Conservation (phyloP, 2,797 vertebrate species). For the Phaenicophaeus curvirostris region DNA sequence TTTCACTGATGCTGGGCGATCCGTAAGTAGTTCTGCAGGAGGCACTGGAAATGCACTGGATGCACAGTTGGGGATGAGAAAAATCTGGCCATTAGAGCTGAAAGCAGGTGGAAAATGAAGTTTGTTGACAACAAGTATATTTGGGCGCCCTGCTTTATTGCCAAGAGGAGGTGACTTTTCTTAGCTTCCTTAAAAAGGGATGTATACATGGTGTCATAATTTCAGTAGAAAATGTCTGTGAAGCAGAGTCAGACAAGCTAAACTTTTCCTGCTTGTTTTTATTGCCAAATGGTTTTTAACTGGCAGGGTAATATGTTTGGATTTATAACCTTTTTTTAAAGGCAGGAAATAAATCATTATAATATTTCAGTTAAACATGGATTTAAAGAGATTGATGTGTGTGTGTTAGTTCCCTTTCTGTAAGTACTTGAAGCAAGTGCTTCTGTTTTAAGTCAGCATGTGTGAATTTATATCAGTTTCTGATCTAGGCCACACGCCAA, state of each 20-base stretch:
- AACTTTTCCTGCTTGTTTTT: neutral
- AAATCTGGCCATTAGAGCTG: neutral
- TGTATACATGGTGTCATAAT: neutral
- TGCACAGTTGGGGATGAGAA: neutral
- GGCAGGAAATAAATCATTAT: neutral
- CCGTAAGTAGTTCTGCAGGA: neutral
- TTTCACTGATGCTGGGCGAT: neutral
- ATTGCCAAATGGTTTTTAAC: neutral
- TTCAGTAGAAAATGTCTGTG: neutral
- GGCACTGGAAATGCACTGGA: neutral
- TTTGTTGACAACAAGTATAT: neutral
- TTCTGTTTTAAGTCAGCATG: neutral
- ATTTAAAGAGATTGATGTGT: neutral
- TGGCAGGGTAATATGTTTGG: neutral
- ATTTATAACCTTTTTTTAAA: neutral
- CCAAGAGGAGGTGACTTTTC: constrained; percentile 18
- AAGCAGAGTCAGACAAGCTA: neutral
- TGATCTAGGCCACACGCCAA: neutral
- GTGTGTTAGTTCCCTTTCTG: neutral
- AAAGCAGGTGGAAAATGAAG: neutral
- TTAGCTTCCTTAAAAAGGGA: neutral
- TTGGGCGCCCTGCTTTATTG: neutral
- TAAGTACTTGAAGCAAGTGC: neutral
- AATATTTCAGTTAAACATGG: neutral
- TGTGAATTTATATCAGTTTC: neutral